Conservation (phyloP, 2,113 vertebrate species). For the Sphyrna mokarran region DNA sequence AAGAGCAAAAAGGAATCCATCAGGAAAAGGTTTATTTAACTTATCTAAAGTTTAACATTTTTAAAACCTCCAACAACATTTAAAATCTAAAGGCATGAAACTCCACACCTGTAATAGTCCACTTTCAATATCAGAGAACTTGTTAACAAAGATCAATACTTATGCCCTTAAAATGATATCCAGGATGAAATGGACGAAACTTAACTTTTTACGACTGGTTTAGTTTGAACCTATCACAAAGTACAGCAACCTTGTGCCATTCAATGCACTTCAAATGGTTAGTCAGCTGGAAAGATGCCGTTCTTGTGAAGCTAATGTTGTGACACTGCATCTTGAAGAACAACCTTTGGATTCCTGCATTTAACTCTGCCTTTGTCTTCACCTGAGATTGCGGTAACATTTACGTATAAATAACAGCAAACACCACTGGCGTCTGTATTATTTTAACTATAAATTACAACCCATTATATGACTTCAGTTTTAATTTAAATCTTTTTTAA, state of each 20-base stretch:
- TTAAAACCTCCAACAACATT: neutral
- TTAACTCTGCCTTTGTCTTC: neutral
- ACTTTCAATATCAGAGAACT: neutral
- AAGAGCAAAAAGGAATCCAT: neutral
- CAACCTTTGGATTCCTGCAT: neutral
- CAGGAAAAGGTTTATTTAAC: neutral
- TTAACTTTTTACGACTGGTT: neutral
- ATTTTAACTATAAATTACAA: neutral
- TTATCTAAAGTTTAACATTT: neutral
- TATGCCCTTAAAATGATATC: neutral
- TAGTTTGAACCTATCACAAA: neutral
- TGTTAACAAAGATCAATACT: neutral
- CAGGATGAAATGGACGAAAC: neutral
- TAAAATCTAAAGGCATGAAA: neutral
- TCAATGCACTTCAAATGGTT: neutral
- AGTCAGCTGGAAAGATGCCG: neutral
- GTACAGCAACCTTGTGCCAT: neutral
- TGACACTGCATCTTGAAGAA: neutral
- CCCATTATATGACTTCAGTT: neutral
- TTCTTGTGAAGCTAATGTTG: neutral
- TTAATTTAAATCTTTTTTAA: neutral
- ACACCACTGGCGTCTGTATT: neutral
- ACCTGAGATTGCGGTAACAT: neutral
- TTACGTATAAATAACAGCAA: neutral
- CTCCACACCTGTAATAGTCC: neutral